Evolutionary conservation across 1,140 invertebrate genomes (phyloP).

Genomic region (Dysdera silvatica): DNA sequence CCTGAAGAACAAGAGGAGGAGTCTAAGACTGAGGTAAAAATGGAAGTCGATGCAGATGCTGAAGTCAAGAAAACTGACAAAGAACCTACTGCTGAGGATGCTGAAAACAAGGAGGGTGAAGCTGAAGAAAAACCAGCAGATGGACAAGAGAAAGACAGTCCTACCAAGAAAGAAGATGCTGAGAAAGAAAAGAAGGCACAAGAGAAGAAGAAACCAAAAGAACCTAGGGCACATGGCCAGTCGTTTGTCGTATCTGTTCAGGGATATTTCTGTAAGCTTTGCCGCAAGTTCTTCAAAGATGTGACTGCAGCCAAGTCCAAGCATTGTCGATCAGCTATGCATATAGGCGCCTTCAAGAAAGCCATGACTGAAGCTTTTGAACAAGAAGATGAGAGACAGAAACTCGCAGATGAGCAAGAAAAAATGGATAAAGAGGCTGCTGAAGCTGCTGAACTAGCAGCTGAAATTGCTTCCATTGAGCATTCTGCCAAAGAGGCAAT

Average conservation of each 20-base stretch:
- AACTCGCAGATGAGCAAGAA: constrained; percentile 25
- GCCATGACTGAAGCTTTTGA: constrained; percentile 18
- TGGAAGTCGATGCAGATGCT: neutral
- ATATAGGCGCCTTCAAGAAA: constrained; percentile 19
- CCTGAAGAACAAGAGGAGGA: constrained; percentile 16
- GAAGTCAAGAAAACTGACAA: neutral
- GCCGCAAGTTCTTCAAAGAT: constrained; percentile 27
- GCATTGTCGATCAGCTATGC: constrained; percentile 22
- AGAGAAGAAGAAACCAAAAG: constrained; percentile 14
- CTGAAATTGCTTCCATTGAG: constrained; percentile 15
- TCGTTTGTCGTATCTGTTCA: constrained; percentile 26
- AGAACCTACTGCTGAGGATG: constrained; percentile 10
- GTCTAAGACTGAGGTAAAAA: neutral
- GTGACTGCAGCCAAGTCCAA: constrained; percentile 22
- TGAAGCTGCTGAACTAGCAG: constrained; percentile 29
- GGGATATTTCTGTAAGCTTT: constrained; percentile 28
- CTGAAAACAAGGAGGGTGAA: neutral
- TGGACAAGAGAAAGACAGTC: constrained; percentile 1
- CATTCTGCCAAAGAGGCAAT: constrained; percentile 11
- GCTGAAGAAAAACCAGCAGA: constrained; percentile 28
- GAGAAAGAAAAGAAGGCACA: constrained; percentile 18
- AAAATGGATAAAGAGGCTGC: constrained; percentile 32
- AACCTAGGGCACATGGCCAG: constrained; percentile 19
- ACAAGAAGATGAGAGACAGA: constrained; percentile 24
- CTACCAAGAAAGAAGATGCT: constrained; percentile 6